Evolutionary conservation across 2,797 vertebrate species (phyloP).

Genomic region (Carcharodon carcharias): DNA sequence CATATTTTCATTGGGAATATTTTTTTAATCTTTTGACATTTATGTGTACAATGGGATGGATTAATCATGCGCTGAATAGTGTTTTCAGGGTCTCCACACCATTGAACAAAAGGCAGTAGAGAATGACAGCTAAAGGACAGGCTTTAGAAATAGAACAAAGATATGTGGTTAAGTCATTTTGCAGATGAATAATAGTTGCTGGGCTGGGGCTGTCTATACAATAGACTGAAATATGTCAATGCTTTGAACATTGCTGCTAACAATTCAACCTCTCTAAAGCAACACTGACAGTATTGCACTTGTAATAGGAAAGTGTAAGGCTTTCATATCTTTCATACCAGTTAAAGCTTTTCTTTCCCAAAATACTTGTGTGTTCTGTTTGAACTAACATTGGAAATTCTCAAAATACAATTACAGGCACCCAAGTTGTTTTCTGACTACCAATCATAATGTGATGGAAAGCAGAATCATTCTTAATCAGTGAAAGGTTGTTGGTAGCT

Average conservation of each 20-base stretch:
- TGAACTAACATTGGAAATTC: neutral
- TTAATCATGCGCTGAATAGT: slow-evolving; percentile 15
- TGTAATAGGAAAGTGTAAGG: neutral
- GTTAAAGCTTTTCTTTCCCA: neutral
- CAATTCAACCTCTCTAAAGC: slow-evolving; percentile 15
- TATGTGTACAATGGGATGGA: neutral
- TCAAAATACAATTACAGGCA: neutral
- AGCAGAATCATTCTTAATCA: neutral
- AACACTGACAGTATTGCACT: neutral
- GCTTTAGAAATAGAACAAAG: slow-evolving; percentile 14
- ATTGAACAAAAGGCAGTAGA: neutral
- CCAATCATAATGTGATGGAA: neutral
- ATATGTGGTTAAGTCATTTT: slow-evolving; percentile 24
- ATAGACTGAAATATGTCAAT: slow-evolving; percentile 27
- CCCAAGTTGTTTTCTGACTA: neutral
- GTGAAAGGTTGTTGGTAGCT: neutral
- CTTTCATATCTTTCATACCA: neutral
- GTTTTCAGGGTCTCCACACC: slow-evolving; percentile 7
- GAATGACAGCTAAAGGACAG: slow-evolving; percentile 28
- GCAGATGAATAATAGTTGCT: slow-evolving; percentile 10
- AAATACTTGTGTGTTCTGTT: neutral
- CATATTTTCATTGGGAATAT: slow-evolving; percentile 17
- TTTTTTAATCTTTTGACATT: slow-evolving; percentile 31
- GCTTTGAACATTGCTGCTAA: slow-evolving; percentile 7
- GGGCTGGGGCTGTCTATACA: neutral